A percentile compares a stretch with the other conserved stretches of the same genome.
Conservation (phyloP, 2,888 invertebrate genomes). For the Xylocampa areola region DNA sequence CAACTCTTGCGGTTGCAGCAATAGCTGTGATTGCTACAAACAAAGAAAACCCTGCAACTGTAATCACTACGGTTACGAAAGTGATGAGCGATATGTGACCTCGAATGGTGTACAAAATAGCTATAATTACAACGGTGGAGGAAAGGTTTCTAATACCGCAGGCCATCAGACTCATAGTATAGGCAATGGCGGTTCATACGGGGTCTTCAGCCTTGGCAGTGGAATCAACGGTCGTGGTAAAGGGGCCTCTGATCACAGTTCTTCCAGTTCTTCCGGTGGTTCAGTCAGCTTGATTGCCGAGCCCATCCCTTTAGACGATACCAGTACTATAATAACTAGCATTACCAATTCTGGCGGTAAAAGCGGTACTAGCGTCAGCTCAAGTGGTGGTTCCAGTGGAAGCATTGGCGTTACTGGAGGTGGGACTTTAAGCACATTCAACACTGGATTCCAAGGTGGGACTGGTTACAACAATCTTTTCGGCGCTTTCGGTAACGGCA, state of each 20-base stretch:
- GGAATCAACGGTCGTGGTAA: not conserved
- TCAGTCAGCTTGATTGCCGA: not conserved
- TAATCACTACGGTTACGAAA: not conserved
- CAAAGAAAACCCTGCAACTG: not conserved
- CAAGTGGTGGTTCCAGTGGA: no score
- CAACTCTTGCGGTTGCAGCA: not conserved
- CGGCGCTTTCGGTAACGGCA: not conserved
- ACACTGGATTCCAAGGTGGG: not conserved
- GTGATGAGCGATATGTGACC: not conserved
- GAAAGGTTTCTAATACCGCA: no score
- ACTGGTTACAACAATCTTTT: not conserved
- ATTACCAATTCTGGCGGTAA: not conserved
- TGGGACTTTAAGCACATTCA: no score
- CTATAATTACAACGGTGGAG: not conserved
- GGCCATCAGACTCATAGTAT: not conserved
- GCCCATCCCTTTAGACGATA: not conserved
- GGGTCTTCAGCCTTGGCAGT: not conserved
- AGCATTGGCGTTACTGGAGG: no score
- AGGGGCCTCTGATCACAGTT: not conserved
- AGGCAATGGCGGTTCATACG: not conserved
- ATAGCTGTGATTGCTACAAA: not conserved
- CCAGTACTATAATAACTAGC: not conserved
- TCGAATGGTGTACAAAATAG: not conserved
- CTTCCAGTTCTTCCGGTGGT: constrained; percentile 1
- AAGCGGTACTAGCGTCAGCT: not conserved